These are phyloP conservation scores for Erpornis zantholeuca DNA, from an alignment of 2,113 vertebrate genomes.

Conservation along the genomic window DNA sequence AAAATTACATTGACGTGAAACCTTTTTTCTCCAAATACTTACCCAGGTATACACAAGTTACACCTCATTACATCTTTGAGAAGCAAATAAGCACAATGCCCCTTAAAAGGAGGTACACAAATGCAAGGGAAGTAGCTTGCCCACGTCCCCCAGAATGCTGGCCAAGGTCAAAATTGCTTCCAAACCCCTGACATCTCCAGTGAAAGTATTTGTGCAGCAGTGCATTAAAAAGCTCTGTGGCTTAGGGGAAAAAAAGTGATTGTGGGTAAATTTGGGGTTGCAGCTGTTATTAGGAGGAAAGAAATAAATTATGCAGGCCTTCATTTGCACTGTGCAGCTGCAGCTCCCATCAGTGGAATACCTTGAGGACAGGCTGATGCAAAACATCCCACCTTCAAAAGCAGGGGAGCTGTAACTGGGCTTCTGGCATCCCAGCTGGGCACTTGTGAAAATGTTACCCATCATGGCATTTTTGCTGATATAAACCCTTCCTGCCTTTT, in stretches of 20 bases:
- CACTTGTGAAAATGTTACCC: neutral
- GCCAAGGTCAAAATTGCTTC: neutral
- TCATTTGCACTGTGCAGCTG: constrained; percentile 5
- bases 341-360: neutral
- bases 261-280: neutral
- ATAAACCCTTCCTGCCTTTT: neutral
- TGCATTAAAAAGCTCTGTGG: neutral
- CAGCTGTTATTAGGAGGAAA: neutral
- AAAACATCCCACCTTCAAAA: constrained; percentile 38
- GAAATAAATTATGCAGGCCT: neutral
- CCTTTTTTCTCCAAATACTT: neutral
- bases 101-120: neutral
- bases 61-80: neutral
- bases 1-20: neutral
- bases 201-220: neutral
- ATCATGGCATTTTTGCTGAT: neutral
- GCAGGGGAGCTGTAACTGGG: neutral
- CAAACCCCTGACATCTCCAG: neutral
- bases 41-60: neutral
- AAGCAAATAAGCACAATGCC: neutral
- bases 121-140: neutral
- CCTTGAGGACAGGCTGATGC: constrained; percentile 16
- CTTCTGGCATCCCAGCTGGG: neutral
- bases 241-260: neutral
- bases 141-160: neutral